These are phyloP conservation scores for Orchesella flavescens DNA, from an alignment of 2,888 invertebrate species.

Conservation along the genomic window DNA sequence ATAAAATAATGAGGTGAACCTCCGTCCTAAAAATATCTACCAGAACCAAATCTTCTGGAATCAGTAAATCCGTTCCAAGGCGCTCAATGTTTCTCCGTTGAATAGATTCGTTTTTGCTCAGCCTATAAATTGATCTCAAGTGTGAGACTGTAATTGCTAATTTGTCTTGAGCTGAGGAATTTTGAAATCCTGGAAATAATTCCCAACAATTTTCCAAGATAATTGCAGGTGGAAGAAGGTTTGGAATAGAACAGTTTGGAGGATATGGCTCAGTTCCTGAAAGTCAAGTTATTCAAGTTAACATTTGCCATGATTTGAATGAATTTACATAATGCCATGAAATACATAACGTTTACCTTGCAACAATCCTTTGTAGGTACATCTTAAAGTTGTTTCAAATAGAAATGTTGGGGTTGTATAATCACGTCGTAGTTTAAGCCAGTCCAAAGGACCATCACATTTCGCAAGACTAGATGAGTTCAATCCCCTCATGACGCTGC, in stretches of 20 bases:
- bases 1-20: conserved; percentile 66
- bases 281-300: not conserved
- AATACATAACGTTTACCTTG: conserved; percentile 49
- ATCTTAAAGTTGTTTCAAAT: conserved; percentile 70
- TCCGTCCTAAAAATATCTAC: conserved; percentile 68
- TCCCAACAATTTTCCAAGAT: conserved; percentile 68
- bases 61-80: conserved; percentile 41
- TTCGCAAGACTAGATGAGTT: conserved; percentile 65
- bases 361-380: conserved; percentile 67
- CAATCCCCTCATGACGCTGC: conserved; percentile 68
- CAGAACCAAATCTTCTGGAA: conserved; percentile 64
- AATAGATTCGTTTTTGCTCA: conserved; percentile 57
- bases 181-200: conserved; percentile 58
- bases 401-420: conserved; percentile 67
- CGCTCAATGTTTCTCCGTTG: conserved; percentile 67
- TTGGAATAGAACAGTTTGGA: conserved; percentile 69
- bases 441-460: conserved; percentile 68
- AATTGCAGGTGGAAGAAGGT: conserved; percentile 64
- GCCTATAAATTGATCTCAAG: conserved; percentile 50
- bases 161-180: conserved; percentile 60
- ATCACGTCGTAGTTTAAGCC: conserved; percentile 68
- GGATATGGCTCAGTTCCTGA: conserved; percentile 69
- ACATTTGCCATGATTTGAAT: not conserved
- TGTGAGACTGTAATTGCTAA: conserved; percentile 65
- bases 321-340: not conserved